Base-by-base conservation (phyloP, 30 jellyfish, hydroid and myxozoan genomes). In the Turritopsis dohrnii region DNA sequence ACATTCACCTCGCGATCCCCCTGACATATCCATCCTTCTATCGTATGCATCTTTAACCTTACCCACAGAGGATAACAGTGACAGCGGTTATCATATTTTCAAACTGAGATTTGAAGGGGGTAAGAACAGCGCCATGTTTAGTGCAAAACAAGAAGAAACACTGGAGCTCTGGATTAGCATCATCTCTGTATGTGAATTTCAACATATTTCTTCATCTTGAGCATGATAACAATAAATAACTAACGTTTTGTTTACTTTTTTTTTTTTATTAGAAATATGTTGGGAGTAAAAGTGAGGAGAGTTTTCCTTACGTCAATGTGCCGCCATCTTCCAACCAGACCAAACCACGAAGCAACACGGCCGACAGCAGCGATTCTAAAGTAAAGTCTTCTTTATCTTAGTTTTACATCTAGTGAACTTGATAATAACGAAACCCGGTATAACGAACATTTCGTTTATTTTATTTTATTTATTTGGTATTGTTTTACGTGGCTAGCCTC, bases 281-380 rank as follows among this genome's bases (percentile, higher is more conserved):
- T 20, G 89, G 86, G 21, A 82, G 89, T 29, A 52, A 21, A 66
- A 60, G 89, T 54, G 89, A 82, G 66, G 89, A 82, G 25, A 29
- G 31, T 18, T 82, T 82, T 18, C 86, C 89, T 66, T 82, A 66
- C 85, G 66, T 30, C 16, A 82, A 82, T 71, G 89, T 72, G 18
- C 86, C 89, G 28, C 89, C 86, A 28, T 29, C 54, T 28, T 18
- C 83, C 5, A 77, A n/a, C 22, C 28, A 69, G 23, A 69, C 30
- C 22, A 69, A 69, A 69, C 16, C 9, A 0, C 77, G 77, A 69
- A 41, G 60, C 60, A 41, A 41, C 60, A 41, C 60, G 13, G 60
- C 60, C 13, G 60, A 41, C 13, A 41, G 60, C 13, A 13, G 60
- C 13, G 60, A 41, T 3, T 3, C 60, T 3, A 41, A 41, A 41